Conservation (phyloP, 2,888 invertebrate species). For the Acanthosepion lycidas region DNA sequence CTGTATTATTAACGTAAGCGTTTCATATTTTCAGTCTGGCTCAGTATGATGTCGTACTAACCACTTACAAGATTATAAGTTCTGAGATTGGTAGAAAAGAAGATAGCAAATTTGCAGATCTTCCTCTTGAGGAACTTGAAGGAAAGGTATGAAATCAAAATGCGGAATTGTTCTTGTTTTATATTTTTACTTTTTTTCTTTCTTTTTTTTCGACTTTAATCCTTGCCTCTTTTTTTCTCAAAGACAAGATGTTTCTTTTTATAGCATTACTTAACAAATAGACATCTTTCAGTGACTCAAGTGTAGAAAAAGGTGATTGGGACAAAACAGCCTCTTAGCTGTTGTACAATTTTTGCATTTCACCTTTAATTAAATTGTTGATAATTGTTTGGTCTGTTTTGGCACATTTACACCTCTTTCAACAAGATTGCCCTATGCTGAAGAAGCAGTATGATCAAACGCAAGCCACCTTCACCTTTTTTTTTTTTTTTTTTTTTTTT, state of each 20-base stretch:
- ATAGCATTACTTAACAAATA: too few relatives aligned
- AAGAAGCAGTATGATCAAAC: too few relatives aligned
- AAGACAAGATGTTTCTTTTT: not conserved
- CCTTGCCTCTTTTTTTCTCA: not conserved
- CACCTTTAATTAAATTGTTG: too few relatives aligned
- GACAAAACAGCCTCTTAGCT: too few relatives aligned
- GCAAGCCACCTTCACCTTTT: too few relatives aligned
- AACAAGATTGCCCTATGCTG: too few relatives aligned
- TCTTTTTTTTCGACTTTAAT: not conserved
- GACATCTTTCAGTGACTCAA: too few relatives aligned
- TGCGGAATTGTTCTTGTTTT: not conserved
- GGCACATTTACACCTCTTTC: too few relatives aligned
- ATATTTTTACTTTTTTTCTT: not conserved
- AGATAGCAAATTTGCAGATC: constrained; percentile 60
- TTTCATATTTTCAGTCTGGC: constrained; percentile 78
- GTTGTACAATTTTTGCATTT: too few relatives aligned
- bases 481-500: not conserved
- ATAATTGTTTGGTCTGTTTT: too few relatives aligned
- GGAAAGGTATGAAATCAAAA: constrained; percentile 49
- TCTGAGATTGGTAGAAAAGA: constrained; percentile 72
- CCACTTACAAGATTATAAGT: constrained; percentile 86
- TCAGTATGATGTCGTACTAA: constrained; percentile 86
- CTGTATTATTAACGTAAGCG: too few relatives aligned
- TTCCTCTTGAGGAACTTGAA: constrained; percentile 61
- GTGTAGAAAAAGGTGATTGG: too few relatives aligned